phyloP scores from a whole-genome alignment of 2,888 invertebrate species.

The Tinea pellionella region DNA sequence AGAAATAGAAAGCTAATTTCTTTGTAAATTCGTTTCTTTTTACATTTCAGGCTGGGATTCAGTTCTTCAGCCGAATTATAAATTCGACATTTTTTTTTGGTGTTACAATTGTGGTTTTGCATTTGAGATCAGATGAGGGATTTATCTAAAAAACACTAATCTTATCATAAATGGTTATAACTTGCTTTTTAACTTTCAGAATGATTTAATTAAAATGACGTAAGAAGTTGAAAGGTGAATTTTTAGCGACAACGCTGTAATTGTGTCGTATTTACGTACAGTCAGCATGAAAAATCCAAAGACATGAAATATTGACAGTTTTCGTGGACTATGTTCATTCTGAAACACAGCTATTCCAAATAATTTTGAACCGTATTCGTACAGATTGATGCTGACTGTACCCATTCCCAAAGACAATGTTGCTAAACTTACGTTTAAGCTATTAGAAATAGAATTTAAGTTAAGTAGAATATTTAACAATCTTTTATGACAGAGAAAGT shows the following conservation, averaged over 20 bases:
- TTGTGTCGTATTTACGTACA: no score
- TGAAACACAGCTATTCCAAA: no score
- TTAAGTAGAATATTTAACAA: not conserved
- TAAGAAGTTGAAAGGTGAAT: no score
- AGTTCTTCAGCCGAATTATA: not conserved
- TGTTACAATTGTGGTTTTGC: not conserved
- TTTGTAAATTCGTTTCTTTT: not conserved
- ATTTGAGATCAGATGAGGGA: slow-evolving; percentile 1
- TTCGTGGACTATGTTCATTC: no score
- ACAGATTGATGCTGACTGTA: no score
- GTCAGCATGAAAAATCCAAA: no score
- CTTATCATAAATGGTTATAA: not conserved
- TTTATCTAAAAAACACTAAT: not conserved
- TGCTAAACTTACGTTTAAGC: no score
- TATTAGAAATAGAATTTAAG: no score
- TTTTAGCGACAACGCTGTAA: no score
- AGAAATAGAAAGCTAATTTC: not conserved
- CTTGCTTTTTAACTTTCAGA: not conserved
- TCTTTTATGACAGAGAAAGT: not conserved
- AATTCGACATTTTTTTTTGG: not conserved
- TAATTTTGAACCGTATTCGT: no score
- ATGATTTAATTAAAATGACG: not conserved
- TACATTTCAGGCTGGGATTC: not conserved
- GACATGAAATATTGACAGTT: no score
- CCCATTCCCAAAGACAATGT: no score